Conservation (phyloP, 2,888 invertebrate genomes). For the Anagyrus pseudococci region DNA sequence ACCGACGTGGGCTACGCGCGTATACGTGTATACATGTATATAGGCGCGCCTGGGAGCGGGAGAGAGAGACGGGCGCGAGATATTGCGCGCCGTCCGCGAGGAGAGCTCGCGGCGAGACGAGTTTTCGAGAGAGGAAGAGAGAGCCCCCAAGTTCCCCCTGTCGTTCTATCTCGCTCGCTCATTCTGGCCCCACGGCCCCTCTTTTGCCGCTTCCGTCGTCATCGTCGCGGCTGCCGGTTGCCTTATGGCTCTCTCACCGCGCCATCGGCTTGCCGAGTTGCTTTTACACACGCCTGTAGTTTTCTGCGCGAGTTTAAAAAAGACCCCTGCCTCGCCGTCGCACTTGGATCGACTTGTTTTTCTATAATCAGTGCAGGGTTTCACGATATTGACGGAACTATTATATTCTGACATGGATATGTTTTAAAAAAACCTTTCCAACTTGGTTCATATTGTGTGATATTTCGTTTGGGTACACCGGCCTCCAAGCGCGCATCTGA, state of each 20-base stretch:
- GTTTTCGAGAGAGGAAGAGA: constrained; percentile 37
- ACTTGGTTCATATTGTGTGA: too few species aligned
- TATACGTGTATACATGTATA: neutral
- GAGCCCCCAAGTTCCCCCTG: constrained; percentile 18
- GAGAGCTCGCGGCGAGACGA: constrained; percentile 24
- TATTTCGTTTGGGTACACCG: too few species aligned
- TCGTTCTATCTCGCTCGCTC: constrained; percentile 7
- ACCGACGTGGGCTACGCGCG: constrained; percentile 1
- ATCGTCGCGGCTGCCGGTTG: constrained; percentile 1
- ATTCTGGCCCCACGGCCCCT: constrained; percentile 3
- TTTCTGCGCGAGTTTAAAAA: too few species aligned
- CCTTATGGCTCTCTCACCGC: constrained; percentile 14
- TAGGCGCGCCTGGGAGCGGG: neutral
- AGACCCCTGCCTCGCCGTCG: too few species aligned
- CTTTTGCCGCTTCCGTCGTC: constrained; percentile 7
- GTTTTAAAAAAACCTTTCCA: too few species aligned
- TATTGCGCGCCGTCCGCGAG: constrained; percentile 27
- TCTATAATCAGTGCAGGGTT: too few species aligned
- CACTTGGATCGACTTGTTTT: too few species aligned
- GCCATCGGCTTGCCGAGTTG: too few species aligned
- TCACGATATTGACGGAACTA: too few species aligned
- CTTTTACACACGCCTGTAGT: too few species aligned
- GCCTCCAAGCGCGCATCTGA: too few species aligned
- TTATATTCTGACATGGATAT: too few species aligned
- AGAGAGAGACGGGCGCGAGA: constrained; percentile 17